Base-by-base conservation (phyloP, 1,140 invertebrate species). In the Drosophila suzukii region DNA sequence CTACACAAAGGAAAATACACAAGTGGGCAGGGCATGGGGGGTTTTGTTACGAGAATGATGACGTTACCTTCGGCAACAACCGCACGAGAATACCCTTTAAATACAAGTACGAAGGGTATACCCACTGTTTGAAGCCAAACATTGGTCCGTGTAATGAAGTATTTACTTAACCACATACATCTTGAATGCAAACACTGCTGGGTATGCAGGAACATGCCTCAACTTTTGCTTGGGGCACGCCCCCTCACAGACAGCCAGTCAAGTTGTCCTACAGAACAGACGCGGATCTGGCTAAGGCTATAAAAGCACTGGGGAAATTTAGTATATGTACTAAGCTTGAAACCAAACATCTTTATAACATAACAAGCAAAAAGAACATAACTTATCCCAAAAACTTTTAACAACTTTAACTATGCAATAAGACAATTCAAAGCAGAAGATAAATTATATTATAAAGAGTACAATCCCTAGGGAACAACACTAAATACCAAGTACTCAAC, bases 211-310 rank as follows among this genome's bases (percentile, higher is more conserved):
- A 57, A 62, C 71, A 62, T 56, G 71, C 59, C 61, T 68, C 75
- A 62, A 50, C 49, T 46, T 70, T 57, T 56, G 46, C 39, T 58
- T 41, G 53, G 24, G 59, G 56, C 41, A 59, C 82, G 75, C 82
- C 83, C 83, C 83, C 70, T 75, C 66, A 66, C 56, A 67, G 53
- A 27, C 54, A 70, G 74, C 62, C 58, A 83, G 80, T 83, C 83
- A 88, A 88, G 84, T 72, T 84, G 61, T 84, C 49, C 68, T 62
- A 71, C 79, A 76, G 83, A 73, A 58, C 56, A 72, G 70, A 68
- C 70, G 30, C 17, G 27, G 51, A 5, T 30, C 20, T 6, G 17
- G 15, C 44, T 24, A 34, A 30, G 34, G 63, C 36, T 15, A 34
- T 24, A 49, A 36, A 2, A 38, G 34, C 61, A 68, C 65, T 36